These are phyloP conservation scores for Macaca mulatta DNA, from an alignment of 2,113 vertebrate species.

Conservation along the genomic window DNA sequence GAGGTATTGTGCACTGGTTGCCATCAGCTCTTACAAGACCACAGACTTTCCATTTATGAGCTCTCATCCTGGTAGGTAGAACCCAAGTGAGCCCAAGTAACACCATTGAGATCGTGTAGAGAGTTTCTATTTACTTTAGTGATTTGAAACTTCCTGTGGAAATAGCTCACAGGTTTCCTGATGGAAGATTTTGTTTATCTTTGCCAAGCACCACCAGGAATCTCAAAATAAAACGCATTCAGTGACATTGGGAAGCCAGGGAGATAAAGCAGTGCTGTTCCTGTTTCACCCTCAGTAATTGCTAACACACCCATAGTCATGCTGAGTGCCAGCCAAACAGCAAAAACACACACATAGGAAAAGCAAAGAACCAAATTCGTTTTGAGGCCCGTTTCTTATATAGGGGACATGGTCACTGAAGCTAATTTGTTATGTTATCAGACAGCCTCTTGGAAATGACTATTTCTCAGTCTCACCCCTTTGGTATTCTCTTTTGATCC, in stretches of 20 bases:
- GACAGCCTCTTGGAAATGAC: slow-evolving; percentile 37
- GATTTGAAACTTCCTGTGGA: slow-evolving; percentile 99
- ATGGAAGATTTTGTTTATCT: slow-evolving; percentile 99
- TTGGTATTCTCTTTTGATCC: neutral
- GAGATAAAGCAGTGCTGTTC: slow-evolving; percentile 95
- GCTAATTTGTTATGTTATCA: neutral
- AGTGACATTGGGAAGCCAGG: slow-evolving; percentile 90
- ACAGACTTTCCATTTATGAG: slow-evolving; percentile 50
- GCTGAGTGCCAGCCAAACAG: slow-evolving; percentile 83
- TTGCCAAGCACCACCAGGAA: slow-evolving; percentile 97
- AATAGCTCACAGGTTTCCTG: slow-evolving; percentile 99
- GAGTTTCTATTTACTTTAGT: slow-evolving; percentile 98
- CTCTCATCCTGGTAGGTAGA: slow-evolving; percentile 72
- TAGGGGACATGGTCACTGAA: neutral
- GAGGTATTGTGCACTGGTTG: neutral
- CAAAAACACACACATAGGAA: slow-evolving; percentile 70
- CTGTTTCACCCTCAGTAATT: slow-evolving; percentile 90
- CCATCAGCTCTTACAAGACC: slow-evolving; percentile 59
- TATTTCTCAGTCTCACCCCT: neutral
- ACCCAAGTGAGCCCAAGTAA: slow-evolving; percentile 76
- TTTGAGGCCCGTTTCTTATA: neutral
- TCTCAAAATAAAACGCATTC: slow-evolving; percentile 98
- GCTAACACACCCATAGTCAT: slow-evolving; percentile 86
- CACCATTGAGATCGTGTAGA: slow-evolving; percentile 82
- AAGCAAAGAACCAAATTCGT: neutral